Conservation (phyloP, 1,140 invertebrate genomes). For the Hyles euphorbiae region DNA sequence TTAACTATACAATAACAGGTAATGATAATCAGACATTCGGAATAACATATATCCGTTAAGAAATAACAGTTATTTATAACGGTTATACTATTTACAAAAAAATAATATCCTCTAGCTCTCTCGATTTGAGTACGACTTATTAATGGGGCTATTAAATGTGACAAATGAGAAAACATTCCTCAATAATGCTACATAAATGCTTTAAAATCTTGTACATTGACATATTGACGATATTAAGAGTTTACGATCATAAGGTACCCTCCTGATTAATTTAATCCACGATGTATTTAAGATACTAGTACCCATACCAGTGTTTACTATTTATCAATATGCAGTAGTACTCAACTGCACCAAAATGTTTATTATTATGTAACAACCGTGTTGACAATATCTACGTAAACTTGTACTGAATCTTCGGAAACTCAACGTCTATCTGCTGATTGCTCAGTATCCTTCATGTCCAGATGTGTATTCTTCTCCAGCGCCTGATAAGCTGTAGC, state of each 20-base stretch:
- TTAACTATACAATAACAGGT: conserved; percentile 1
- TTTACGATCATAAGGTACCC: too few relatives aligned
- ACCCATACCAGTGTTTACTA: too few relatives aligned
- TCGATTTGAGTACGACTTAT: conserved; percentile 1
- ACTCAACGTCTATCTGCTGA: background rate
- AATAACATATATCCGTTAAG: background rate
- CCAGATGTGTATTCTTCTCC: conserved; percentile 41
- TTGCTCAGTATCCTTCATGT: conserved; percentile 18
- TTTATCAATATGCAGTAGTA: too few relatives aligned
- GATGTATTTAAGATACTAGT: too few relatives aligned
- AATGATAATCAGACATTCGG: conserved; percentile 4
- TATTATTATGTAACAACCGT: too few relatives aligned
- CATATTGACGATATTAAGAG: too few relatives aligned
- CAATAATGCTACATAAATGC: background rate
- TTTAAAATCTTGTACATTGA: too few relatives aligned
- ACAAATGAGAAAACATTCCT: conserved; percentile 4
- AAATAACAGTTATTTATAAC: background rate
- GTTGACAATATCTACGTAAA: too few relatives aligned
- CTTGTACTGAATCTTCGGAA: background rate
- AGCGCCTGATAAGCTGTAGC: conserved; percentile 27
- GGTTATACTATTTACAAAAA: conserved; percentile 6
- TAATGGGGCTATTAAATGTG: background rate
- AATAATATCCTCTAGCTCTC: background rate
- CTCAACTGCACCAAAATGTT: too few relatives aligned
- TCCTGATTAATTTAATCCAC: too few relatives aligned